A percentile compares a stretch with the other conserved stretches of the same genome.
These are phyloP conservation scores for Misgurnus mizolepis DNA, from an alignment of 2,113 vertebrate species.

Conservation along the genomic window DNA sequence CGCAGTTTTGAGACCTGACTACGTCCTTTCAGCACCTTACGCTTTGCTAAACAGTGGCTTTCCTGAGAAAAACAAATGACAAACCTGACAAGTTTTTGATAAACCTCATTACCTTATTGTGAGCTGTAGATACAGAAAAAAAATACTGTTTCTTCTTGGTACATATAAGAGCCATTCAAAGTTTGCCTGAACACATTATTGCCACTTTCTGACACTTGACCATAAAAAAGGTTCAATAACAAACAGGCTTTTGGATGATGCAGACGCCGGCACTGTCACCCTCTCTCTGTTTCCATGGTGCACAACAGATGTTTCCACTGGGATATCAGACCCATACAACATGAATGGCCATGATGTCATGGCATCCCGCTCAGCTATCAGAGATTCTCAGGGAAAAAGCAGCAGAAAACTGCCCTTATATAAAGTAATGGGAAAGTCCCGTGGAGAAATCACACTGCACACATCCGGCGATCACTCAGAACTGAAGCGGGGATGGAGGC, in stretches of 20 bases:
- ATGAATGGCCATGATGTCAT: conserved; percentile 61
- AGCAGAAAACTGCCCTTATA: conserved; percentile 24
- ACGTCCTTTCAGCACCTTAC: conserved; percentile 36
- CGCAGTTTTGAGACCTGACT: conserved; percentile 30
- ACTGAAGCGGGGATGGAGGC: conserved; percentile 11
- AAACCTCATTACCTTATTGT: not conserved
- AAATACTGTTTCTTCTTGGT: not conserved
- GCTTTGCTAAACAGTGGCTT: conserved; percentile 17
- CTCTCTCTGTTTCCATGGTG: conserved; percentile 46
- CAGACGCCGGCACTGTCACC: not conserved
- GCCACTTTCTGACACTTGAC: conserved; percentile 28
- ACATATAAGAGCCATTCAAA: not conserved
- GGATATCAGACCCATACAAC: conserved; percentile 51
- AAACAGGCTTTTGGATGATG: conserved; percentile 47
- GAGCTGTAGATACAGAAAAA: no score
- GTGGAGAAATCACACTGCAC: conserved; percentile 36
- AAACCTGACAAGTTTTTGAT: not conserved
- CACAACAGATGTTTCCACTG: conserved; percentile 52
- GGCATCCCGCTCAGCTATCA: conserved; percentile 45
- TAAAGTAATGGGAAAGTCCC: conserved; percentile 31
- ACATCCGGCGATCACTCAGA: conserved; percentile 50
- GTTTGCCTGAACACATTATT: conserved; percentile 17
- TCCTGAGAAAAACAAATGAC: conserved; percentile 6
- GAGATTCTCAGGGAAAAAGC: conserved; percentile 51
- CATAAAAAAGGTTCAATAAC: conserved; percentile 44